Conservation (phyloP, 92 coral and sea anemone species). For the Parazoanthus swiftii region DNA sequence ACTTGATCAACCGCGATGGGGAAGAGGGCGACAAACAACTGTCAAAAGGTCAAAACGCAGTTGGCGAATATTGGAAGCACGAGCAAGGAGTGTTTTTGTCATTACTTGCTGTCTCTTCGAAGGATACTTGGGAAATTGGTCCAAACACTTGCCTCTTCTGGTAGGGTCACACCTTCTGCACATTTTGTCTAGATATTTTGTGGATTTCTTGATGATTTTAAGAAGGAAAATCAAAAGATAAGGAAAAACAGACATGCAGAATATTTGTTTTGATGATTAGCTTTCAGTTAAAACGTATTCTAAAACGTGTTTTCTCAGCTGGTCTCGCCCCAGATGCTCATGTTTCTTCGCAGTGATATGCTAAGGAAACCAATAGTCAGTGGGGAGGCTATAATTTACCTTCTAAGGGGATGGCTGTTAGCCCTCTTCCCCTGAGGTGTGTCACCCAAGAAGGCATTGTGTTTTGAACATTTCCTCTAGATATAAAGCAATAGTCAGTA, state of each 20-base stretch:
- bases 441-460: background rate
- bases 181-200: background rate
- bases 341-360: too few species aligned
- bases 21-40: background rate
- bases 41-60: background rate
- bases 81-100: background rate
- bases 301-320: background rate
- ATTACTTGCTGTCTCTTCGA: background rate
- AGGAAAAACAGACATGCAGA: background rate
- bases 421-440: too few species aligned
- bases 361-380: too few species aligned
- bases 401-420: too few species aligned
- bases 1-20: background rate
- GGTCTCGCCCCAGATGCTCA: too few species aligned
- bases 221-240: too few species aligned
- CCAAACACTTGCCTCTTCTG: background rate
- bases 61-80: background rate
- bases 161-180: background rate
- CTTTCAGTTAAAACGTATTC: too few species aligned
- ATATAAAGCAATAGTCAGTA: too few species aligned
- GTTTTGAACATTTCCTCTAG: background rate
- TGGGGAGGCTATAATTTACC: too few species aligned
- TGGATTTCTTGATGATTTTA: background rate
- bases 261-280: too few species aligned
- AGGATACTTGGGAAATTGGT: background rate